phyloP scores from a whole-genome alignment of 2,797 vertebrate genomes.

The Clarias laeviceps region DNA sequence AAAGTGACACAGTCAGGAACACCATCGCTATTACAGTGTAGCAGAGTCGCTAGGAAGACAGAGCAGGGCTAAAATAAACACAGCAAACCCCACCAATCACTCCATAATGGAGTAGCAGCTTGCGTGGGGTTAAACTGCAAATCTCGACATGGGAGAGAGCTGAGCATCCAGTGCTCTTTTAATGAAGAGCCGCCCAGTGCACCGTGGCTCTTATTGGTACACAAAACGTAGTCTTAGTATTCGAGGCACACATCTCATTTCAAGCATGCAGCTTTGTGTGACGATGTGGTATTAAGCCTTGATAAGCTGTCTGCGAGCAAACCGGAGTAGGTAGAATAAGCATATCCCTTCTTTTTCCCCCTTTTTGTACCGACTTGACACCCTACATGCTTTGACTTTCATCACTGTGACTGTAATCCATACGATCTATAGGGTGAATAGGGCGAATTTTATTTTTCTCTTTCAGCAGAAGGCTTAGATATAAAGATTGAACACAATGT shows the following conservation, averaged over 20 bases:
- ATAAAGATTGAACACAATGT: background rate
- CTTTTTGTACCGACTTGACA: conserved; percentile 49
- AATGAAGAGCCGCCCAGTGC: conserved; percentile 75
- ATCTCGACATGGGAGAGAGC: conserved; percentile 53
- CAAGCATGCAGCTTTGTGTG: conserved; percentile 69
- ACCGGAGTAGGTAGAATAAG: conserved; percentile 72
- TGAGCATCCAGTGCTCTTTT: conserved; percentile 70
- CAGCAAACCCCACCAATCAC: conserved; percentile 75
- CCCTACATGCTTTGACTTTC: conserved; percentile 55
- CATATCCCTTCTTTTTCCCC: conserved; percentile 57
- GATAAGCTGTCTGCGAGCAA: conserved; percentile 65
- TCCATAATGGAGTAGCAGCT: conserved; percentile 73
- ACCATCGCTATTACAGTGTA: conserved; percentile 59
- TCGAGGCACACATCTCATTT: conserved; percentile 84
- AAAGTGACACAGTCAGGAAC: conserved; percentile 44
- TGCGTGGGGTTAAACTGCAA: conserved; percentile 73
- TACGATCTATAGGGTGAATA: conserved; percentile 47
- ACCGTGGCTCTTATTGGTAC: conserved; percentile 64
- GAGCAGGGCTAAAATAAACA: conserved; percentile 76
- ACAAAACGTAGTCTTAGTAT: conserved; percentile 81
- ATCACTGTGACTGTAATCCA: conserved; percentile 47
- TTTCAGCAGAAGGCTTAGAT: conserved; percentile 12
- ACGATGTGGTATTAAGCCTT: conserved; percentile 64
- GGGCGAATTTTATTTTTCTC: conserved; percentile 42
- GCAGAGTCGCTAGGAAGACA: conserved; percentile 69